Evolutionary conservation across 1,140 invertebrate genomes (phyloP), one percentile per base, ranked within the genome.

Genomic region (Aphaenogaster rudis): DNA sequence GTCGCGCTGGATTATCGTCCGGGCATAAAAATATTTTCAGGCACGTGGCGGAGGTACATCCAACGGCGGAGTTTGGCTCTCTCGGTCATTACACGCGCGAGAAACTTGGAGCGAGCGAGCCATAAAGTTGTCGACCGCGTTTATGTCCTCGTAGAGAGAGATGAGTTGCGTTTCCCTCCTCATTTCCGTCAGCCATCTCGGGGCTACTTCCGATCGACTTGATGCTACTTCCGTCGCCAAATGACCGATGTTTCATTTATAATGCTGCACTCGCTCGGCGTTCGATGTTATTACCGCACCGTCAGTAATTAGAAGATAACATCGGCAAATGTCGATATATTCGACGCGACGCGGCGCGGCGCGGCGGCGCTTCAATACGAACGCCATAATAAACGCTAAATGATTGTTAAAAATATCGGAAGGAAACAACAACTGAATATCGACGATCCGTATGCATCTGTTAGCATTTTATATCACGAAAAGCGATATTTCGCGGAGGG

Each of bases 231-330:
- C 80, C 80, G 67, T 84, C 80, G 28, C 17, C 80, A 36, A 84
- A 84, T 84, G 69, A 52, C 69, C 80, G 69, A 84, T 61, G 69
- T 74, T 82, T 72, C 80, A 82, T 82, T 82, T 82, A 72, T 74
- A 74, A 82, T 61, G 33, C 67, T 74, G 28, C 45, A 63, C 6
- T 39, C 63, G 61, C 67, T 11, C 54, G 80, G 48, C 66, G 9
- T 15, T 57, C n/a, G 17, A 52, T 21, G 67, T 54, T 21, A 61
- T 74, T 82, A 74, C 64, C 66, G 64, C 67, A 66, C 2, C 39
- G 28, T 82, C 69, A 84, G 59, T 84, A 84, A 84, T 84, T 76
- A 84, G 69, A 17, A 28, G n/a, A 69, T 54, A n/a, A 63, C 39
- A 48, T 50, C 13, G 45, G 50, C 33, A 39, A 69, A 69, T 15